Percentiles rank a stretch among this genome's conserved stretches.
These are phyloP conservation scores for Drosophila funebris DNA, from an alignment of 1,140 invertebrate species.

Conservation along the genomic window DNA sequence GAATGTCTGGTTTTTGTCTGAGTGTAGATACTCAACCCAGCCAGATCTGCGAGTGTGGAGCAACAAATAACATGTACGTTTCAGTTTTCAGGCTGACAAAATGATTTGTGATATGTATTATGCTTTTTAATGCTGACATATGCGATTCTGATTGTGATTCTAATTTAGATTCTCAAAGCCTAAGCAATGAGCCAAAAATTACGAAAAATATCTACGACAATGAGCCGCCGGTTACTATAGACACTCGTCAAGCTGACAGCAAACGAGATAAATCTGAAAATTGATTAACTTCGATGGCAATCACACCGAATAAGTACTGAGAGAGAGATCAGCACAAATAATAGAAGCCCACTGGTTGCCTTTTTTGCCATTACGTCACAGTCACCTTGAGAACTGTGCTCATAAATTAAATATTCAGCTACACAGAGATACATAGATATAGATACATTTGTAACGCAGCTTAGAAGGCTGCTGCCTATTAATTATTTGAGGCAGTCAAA, in stretches of 20 bases:
- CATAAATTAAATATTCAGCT: constrained; percentile 35
- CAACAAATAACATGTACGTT: constrained; percentile 14
- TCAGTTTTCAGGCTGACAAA: constrained; percentile 34
- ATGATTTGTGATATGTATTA: constrained; percentile 44
- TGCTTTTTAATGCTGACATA: constrained; percentile 63
- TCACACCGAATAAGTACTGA: constrained; percentile 4
- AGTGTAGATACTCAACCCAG: neutral
- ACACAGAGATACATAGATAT: constrained; percentile 19
- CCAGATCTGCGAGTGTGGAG: neutral
- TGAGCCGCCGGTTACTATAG: neutral
- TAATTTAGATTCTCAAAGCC: neutral
- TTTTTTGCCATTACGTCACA: constrained; percentile 37
- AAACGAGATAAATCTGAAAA: constrained; percentile 53
- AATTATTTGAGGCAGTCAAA: constrained; percentile 44
- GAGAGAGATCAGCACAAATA: neutral
- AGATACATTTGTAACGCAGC: constrained; percentile 38
- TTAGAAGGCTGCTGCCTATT: constrained; percentile 40
- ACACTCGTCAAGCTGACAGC: constrained; percentile 30
- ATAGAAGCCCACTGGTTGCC: neutral
- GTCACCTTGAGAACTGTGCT: constrained; percentile 42
- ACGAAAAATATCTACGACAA: constrained; percentile 5
- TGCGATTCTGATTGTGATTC: constrained; percentile 50
- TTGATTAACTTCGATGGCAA: constrained; percentile 46
- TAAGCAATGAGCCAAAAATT: constrained; percentile 15
- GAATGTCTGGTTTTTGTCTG: neutral